These are phyloP conservation scores for Camelus bactrianus DNA, from an alignment of 2,113 vertebrate genomes.

Conservation along the genomic window DNA sequence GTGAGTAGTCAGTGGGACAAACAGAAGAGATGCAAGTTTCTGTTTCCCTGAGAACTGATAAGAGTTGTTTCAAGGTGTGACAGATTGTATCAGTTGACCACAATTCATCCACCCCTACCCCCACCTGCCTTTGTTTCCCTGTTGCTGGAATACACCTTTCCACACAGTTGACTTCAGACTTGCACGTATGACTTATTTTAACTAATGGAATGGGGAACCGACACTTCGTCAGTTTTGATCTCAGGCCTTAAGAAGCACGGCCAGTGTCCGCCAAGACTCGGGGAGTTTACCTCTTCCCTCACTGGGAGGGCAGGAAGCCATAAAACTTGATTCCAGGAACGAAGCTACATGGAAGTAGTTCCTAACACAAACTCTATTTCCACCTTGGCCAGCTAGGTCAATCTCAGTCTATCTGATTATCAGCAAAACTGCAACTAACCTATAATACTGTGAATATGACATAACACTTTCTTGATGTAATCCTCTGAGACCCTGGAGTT, in stretches of 20 bases:
- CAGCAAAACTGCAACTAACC: neutral
- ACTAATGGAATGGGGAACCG: neutral
- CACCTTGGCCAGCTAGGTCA: neutral
- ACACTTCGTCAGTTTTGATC: neutral
- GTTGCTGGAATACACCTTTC: neutral
- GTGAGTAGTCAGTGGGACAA: neutral
- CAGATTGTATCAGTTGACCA: neutral
- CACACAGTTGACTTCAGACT: neutral
- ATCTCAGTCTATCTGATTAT: neutral
- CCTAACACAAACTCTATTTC: neutral
- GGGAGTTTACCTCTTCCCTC: neutral
- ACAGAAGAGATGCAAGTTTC: neutral
- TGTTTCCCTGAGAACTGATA: slow-evolving; percentile 1
- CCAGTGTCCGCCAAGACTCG: too few relatives aligned
- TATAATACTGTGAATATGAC: neutral
- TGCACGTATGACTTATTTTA: neutral
- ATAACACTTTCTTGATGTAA: neutral
- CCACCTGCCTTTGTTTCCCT: neutral
- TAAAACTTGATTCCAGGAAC: neutral
- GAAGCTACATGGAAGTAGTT: neutral
- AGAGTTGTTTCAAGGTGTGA: neutral
- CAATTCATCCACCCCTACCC: neutral
- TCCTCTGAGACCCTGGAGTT: neutral
- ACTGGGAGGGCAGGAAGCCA: neutral
- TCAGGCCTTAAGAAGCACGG: neutral